These are phyloP conservation scores for Pycnonotus jocosus DNA, from an alignment of 2,113 vertebrate genomes.

Conservation along the genomic window DNA sequence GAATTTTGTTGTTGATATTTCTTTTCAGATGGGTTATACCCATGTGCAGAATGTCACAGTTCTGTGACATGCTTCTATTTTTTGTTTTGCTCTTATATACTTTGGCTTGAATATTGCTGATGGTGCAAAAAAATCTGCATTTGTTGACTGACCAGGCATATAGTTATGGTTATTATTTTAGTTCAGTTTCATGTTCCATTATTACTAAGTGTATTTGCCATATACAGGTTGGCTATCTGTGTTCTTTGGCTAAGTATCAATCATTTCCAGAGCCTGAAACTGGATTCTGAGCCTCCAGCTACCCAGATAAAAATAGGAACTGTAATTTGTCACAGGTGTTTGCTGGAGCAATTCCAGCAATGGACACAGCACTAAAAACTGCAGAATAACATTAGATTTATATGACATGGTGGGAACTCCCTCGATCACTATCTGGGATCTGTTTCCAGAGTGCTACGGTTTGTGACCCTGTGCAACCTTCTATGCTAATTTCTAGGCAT, in stretches of 20 bases:
- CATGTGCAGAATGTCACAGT: neutral
- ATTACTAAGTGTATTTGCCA: neutral
- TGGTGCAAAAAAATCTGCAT: neutral
- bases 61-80: neutral
- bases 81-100: neutral
- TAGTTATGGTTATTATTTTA: neutral
- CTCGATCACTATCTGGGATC: neutral
- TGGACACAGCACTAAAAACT: neutral
- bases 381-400: neutral
- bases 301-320: neutral
- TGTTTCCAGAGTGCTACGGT: neutral
- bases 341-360: neutral
- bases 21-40: neutral
- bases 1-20: neutral
- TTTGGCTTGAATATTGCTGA: neutral
- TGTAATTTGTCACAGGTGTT: conserved; percentile 43
- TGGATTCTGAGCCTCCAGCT: neutral
- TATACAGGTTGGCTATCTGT: neutral
- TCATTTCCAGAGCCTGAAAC: conserved; percentile 2
- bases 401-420: neutral
- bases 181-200: neutral
- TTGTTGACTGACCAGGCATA: neutral
- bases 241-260: neutral
- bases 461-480: neutral
- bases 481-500: neutral